Conservation (phyloP, 1,140 invertebrate genomes). For the Drosophila ercepeae region DNA sequence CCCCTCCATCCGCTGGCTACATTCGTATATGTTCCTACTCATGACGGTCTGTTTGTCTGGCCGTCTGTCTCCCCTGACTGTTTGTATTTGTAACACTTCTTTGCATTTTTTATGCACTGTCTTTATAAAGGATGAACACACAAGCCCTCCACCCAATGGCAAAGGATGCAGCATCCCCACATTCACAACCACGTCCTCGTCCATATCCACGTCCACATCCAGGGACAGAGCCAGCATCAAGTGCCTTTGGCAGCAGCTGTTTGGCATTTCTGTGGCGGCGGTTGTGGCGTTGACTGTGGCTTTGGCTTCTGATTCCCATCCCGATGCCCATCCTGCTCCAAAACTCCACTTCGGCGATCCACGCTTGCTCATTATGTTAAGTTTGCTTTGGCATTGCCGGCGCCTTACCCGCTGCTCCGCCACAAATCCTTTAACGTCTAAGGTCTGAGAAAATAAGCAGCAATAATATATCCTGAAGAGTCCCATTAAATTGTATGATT, state of each 20-base stretch:
- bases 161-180: slow-evolving; percentile 8
- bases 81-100: slow-evolving; percentile 81
- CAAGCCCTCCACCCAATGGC: slow-evolving; percentile 10
- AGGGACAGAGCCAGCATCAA: slow-evolving; percentile 25
- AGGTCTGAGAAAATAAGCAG: neutral
- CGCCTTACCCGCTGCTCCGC: slow-evolving; percentile 7
- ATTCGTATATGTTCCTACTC: neutral
- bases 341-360: slow-evolving; percentile 10
- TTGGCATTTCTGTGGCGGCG: slow-evolving; percentile 53
- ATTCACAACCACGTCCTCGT: slow-evolving; percentile 2
- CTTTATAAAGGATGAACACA: slow-evolving; percentile 62
- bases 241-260: slow-evolving; percentile 66
- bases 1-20: slow-evolving; percentile 6
- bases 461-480: neutral
- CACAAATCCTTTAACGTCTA: neutral
- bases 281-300: slow-evolving; percentile 35
- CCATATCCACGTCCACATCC: slow-evolving; percentile 4
- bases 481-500: neutral
- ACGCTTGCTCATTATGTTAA: slow-evolving; percentile 57
- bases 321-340: neutral
- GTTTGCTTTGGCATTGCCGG: slow-evolving; percentile 33
- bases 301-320: slow-evolving; percentile 25
- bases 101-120: slow-evolving; percentile 67
- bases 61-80: slow-evolving; percentile 46
- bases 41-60: slow-evolving; percentile 18